Conservation (phyloP, 2,113 vertebrate species). For the Sylvia atricapilla region DNA sequence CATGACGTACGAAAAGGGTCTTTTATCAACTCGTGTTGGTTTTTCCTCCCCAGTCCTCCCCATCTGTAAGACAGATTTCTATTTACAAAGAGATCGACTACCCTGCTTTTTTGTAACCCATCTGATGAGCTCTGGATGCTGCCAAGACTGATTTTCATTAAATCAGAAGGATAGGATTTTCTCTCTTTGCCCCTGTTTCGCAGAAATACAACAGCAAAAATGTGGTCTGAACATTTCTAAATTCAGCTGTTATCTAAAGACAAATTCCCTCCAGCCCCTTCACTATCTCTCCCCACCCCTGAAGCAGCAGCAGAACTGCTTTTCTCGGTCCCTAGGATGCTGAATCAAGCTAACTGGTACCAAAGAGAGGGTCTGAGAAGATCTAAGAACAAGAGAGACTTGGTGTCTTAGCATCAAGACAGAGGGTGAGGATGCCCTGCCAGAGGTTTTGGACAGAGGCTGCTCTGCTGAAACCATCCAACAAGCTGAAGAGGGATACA, state of each 20-base stretch:
- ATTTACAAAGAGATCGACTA: conserved; percentile 6
- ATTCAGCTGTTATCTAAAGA: not conserved
- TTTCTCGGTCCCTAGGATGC: not conserved
- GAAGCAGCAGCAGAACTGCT: not conserved
- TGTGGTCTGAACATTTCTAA: not conserved
- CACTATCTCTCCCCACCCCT: not conserved
- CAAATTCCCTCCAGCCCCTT: not conserved
- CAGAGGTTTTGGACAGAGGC: not conserved
- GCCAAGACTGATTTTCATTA: conserved; percentile 5
- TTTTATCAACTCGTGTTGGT: not conserved
- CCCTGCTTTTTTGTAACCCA: not conserved
- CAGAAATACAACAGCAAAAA: not conserved
- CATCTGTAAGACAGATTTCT: not conserved
- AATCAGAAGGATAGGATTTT: not conserved
- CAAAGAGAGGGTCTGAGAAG: not conserved
- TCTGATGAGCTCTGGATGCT: not conserved
- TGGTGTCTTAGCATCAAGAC: not conserved
- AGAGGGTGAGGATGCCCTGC: not conserved
- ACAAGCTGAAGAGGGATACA: not conserved
- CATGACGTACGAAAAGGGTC: not conserved
- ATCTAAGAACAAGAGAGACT: not conserved
- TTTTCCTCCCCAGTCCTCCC: not conserved
- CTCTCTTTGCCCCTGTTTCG: not conserved
- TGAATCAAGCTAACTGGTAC: not conserved
- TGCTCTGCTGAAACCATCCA: not conserved